Evolutionary conservation across 1,140 invertebrate species (phyloP), one percentile per base, ranked within the genome.

Genomic region (Solenopsis invicta): DNA sequence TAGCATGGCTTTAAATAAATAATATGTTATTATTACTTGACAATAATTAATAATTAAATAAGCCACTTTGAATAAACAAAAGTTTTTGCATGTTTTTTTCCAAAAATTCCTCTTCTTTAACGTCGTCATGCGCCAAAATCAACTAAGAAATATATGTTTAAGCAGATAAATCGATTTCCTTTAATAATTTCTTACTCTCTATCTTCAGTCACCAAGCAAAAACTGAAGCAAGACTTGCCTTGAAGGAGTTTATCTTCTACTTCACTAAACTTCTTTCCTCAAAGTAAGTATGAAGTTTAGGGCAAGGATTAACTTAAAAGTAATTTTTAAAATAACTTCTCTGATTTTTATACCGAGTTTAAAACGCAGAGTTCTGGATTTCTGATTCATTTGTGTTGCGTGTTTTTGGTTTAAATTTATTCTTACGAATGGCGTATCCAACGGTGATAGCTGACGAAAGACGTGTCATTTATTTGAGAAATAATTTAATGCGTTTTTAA

Each of bases 211-310:
- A 37, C 69, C 54, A 45, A 50, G 56, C 24, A 84, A 75, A 84
- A 84, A 84, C 54, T 81, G 50, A 69, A 71, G 64, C 50, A 84
- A 75, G 80, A 50, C 21, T n/a, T 74, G 41, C 71, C 69, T 74
- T 74, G 18, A 74, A 84, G 69, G 29, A 81, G 54, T 84, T 84
- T 84, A 74, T 29, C 54, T 84, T 84, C 56, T 75, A 54, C 80
- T 84, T 56, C 41, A 61, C 80, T 84, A 74, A 84, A 84, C 69
- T 84, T 84, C 80, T 84, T 74, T 84, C 77, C 67, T 74, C 54
- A 84, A 84, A 82, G 78, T 80, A 69, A 81, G 78, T 84, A 84
- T 84, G 45, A 84, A 84, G 80, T 84, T 84, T 84, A 84, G 69
- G 69, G 69, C n/a, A 61, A 61, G 69, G 54, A 84, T 84, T 84